Base-by-base conservation (phyloP, 2,113 vertebrate genomes). In the Calonectris borealis region DNA sequence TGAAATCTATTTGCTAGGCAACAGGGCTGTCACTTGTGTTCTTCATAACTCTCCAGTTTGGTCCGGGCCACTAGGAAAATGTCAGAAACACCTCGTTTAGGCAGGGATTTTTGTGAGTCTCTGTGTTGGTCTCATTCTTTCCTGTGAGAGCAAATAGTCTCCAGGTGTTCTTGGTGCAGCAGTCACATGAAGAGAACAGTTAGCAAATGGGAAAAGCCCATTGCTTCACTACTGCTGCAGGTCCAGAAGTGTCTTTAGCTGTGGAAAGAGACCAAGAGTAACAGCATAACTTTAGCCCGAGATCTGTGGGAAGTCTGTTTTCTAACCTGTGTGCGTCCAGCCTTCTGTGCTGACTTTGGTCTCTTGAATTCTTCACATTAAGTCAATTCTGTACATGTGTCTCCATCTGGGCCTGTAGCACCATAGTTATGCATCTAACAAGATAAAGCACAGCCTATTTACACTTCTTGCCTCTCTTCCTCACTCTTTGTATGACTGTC, bases 341-440 rank as follows among this genome's bases (percentile, higher is more conserved):
- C 16, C 36, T 22, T 16, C 34, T 61, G n/a, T 65, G 77, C 20
- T 54, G 66, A 27, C 26, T 57, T 65, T 24, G 7, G 4, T 52
- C 8, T 68, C 27, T 25, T 3, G 40, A 18, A 8, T 60, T 44
- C 76, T 57, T 57, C 46, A 1, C 36, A 5, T 11, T 1, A 15
- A 18, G 15, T 77, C 46, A 52, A 0, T 66, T 19, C 38, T 58
- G 58, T n/a, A 10, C 16, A 0, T 0, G 7, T 26, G 9, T 49
- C 24, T 55, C n/a, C 4, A 2, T 38, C 27, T 49, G 69, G 27
- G 31, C 6, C n/a, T 27, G 36, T 3, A 61, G 51, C n/a, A 32
- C 7, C 38, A 3, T 9, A 18, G 19, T 62, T 70, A 29, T 2
- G 15, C 31, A 57, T 55, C 22, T 11, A 9, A 22, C 22, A 34